Evolutionary conservation across 2,797 vertebrate species (phyloP), one percentile per base, ranked within the genome.

Genomic region (Sebastiscus tertius): DNA sequence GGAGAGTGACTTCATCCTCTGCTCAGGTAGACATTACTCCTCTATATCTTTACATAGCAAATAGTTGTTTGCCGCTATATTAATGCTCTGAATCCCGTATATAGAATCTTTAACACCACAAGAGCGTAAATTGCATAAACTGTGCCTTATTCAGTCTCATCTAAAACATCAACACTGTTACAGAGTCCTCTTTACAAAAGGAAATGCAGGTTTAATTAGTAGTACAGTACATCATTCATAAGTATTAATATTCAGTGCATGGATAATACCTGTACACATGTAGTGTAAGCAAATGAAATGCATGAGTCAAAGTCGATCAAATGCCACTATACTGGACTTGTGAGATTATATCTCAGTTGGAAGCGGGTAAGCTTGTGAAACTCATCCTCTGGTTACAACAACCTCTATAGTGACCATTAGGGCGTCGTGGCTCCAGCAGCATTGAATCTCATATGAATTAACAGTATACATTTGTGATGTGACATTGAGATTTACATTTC

Each of bases 181-280:
- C 81, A 83, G 75, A 70, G 20, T 81, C 42, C 74, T 74, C 60
- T 80, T 80, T 55, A 80, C 71, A 72, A 78, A 88, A 83, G 8
- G 63, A 42, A 78, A 77, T 61, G 68, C n/a, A 75, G 14, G 6
- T 79, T 89, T 68, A 69, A 81, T 87, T 82, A 90, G 82, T 86
- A 81, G 79, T 77, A 89, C 80, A 85, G 75, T 81, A 77, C 26
- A 42, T 73, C 72, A 83, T 83, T 87, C 59, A 70, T 42, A 26
- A 81, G 72, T 70, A 83, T 83, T 72, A 82, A 75, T 77, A 88
- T 83, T 91, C 84, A 92, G 82, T 85, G 81, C 80, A 76, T 88
- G 76, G 66, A 75, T 81, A 77, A 82, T 65, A 82, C 75, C 71
- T 87, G 71, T 64, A 83, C 70, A 79, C 18, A 56, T 42, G 18